Evolutionary conservation across 2,113 vertebrate species (phyloP).

Genomic region (Pangasianodon gigas): DNA sequence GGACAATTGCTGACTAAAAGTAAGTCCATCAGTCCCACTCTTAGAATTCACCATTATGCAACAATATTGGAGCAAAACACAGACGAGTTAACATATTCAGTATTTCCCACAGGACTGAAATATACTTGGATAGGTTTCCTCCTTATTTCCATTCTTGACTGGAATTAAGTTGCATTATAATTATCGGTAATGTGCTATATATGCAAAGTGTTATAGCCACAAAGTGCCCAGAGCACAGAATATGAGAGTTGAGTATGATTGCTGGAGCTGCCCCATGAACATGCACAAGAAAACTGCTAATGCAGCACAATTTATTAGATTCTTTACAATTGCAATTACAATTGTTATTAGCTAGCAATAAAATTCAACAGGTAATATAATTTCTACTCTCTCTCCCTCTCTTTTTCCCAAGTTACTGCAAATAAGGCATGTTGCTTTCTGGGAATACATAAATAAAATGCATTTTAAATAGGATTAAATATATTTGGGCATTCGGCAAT

Average conservation of each 20-base stretch:
- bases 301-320: too few relatives aligned
- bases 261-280: not conserved
- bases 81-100: not conserved
- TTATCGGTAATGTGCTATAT: too few relatives aligned
- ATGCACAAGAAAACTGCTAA: not conserved
- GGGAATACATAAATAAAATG: too few relatives aligned
- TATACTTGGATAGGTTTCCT: not conserved
- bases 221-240: not conserved
- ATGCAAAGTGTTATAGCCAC: not conserved
- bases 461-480: too few relatives aligned
- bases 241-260: not conserved
- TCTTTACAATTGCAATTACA: too few relatives aligned
- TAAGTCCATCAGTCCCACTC: not conserved
- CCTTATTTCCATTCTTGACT: not conserved
- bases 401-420: too few relatives aligned
- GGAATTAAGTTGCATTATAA: not conserved
- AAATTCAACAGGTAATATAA: too few relatives aligned
- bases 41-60: not conserved
- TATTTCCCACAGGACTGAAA: not conserved
- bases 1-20: not conserved
- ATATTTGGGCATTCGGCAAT: too few relatives aligned
- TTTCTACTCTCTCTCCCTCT: too few relatives aligned
- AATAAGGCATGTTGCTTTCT: too few relatives aligned
- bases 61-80: not conserved
- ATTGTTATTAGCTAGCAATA: too few relatives aligned